Base-by-base conservation (phyloP, 2,113 vertebrate genomes). In the Anoplopoma fimbria region DNA sequence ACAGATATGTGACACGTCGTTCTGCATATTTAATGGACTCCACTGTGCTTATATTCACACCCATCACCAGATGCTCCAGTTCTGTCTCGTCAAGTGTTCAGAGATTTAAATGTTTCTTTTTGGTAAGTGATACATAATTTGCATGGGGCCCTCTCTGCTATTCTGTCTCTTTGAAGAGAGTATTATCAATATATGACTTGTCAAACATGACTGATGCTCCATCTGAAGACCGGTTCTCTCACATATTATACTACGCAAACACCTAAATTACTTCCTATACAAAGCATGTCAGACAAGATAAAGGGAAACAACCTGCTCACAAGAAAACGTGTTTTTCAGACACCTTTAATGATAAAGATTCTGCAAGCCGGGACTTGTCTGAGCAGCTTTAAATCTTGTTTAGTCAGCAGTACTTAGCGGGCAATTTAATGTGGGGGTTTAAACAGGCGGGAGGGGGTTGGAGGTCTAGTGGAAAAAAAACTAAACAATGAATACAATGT, bases 401-500 rank as follows among this genome's bases (percentile, higher is more conserved):
- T 77, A 85, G 81, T 90, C 77, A 88, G 87, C 86, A 75, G 58
- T n/a, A 45, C 58, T 78, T 73, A 53, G 69, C 61, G 58, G 78
- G 38, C 15, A 53, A 78, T 82, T 80, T 68, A 70, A 71, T 51
- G 62, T 47, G 34, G 21, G 81, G 62, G 63, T 76, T 72, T 2
- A 68, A 60, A 75, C 34, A 64, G 12, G 62, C 27, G 21, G 65
- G 49, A 68, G 38, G 67, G 67, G 75, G 49, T 76, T 55, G 15
- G 25, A 75, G 79, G 82, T 69, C 80, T 21, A 7, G 69, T 38
- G 83, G 68, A 36, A 73, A 68, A 40, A 84, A 62, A 80, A 8
- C 21, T 55, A 85, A 73, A 85, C 82, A 91, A 82, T 72, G 75
- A 86, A 23, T 31, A 42, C 72, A 79, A 86, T 90, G 86, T 87